A percentile compares a stretch with the other conserved stretches of the same genome.
Evolutionary conservation across 2,888 invertebrate species (phyloP).

Genomic region (Colletes collaris): DNA sequence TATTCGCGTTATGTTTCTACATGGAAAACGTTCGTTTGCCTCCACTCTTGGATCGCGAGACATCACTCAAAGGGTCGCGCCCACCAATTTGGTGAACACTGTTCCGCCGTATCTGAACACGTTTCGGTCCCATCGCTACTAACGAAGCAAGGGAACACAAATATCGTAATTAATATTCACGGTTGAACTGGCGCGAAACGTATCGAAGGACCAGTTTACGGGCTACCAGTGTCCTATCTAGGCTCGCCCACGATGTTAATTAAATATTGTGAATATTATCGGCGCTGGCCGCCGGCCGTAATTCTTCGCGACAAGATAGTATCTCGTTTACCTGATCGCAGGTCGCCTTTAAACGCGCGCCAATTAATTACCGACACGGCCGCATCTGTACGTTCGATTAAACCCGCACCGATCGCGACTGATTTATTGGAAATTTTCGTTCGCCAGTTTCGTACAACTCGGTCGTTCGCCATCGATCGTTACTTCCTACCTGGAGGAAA

Average conservation of each 20-base stretch:
- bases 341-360: conserved; percentile 48
- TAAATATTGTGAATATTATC: conserved; percentile 50
- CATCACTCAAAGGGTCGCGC: no score
- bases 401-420: conserved; percentile 27
- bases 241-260: conserved; percentile 26
- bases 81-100: no score
- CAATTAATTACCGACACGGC: conserved; percentile 58
- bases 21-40: no score
- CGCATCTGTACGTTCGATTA: conserved; percentile 48
- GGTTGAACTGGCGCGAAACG: conserved; percentile 13
- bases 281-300: conserved; percentile 1
- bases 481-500: conserved; percentile 19
- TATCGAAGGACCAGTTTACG: conserved; percentile 31
- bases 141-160: neutral
- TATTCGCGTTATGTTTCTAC: no score
- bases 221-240: conserved; percentile 10
- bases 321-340: conserved; percentile 58
- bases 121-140: no score
- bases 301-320: conserved; percentile 43
- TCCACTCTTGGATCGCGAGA: no score
- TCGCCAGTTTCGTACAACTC: conserved; percentile 28
- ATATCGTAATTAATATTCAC: conserved; percentile 41
- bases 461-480: conserved; percentile 27
- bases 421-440: conserved; percentile 61
- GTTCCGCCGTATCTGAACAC: no score